phyloP scores from a whole-genome alignment of 2,113 vertebrate species.

The Alethe diademata region DNA sequence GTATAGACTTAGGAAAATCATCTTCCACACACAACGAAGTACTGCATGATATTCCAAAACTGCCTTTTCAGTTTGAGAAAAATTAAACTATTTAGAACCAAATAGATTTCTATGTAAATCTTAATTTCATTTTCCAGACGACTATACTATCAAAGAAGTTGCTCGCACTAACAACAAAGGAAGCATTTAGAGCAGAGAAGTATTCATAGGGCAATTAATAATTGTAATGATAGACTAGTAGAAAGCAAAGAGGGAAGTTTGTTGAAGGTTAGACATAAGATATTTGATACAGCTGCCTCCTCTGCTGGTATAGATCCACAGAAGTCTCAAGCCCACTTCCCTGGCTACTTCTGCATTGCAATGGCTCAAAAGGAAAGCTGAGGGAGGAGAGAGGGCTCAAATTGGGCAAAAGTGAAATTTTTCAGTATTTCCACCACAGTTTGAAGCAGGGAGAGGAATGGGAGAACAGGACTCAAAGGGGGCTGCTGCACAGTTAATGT shows the following conservation, averaged over 20 bases:
- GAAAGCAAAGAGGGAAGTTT: not conserved
- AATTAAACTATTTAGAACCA: constrained; percentile 36
- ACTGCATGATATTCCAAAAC: not conserved
- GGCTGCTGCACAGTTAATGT: not conserved
- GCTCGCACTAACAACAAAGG: constrained; percentile 3
- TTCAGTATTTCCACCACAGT: not conserved
- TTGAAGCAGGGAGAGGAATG: not conserved
- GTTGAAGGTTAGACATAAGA: not conserved
- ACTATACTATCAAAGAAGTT: constrained; percentile 9
- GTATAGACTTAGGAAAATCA: not conserved
- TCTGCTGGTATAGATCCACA: not conserved
- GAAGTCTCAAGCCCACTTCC: not conserved
- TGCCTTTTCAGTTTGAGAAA: constrained; percentile 4
- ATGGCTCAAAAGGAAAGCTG: not conserved
- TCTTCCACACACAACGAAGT: not conserved
- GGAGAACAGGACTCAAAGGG: not conserved
- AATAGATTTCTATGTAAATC: constrained; percentile 49
- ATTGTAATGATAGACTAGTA: not conserved
- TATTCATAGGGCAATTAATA: constrained; percentile 5
- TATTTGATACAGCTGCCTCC: not conserved
- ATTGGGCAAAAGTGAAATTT: not conserved
- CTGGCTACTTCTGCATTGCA: not conserved
- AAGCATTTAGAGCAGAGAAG: not conserved
- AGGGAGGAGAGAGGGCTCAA: not conserved
- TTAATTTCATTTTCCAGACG: constrained; percentile 3